Conservation (phyloP, 2,797 vertebrate genomes). For the Emys orbicularis region DNA sequence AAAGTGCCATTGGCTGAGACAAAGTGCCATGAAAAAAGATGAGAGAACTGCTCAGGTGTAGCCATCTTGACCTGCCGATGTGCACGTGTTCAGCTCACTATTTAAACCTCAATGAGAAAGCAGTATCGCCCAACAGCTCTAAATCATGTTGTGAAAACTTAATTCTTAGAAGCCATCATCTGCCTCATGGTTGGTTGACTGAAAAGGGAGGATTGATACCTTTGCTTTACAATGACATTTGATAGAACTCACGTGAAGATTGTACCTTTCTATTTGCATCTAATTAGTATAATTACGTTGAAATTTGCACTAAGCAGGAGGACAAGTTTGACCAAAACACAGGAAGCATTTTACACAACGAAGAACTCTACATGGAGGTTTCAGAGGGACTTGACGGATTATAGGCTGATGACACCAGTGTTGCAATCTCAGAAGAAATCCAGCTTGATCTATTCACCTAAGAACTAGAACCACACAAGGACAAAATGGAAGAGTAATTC, state of each 20-base stretch:
- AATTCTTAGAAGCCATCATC: not conserved
- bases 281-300: not conserved
- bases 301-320: not conserved
- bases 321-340: not conserved
- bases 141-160: not conserved
- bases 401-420: not conserved
- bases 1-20: not conserved
- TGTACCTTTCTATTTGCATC: accelerated
- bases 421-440: not conserved
- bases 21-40: not conserved
- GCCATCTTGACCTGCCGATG: not conserved
- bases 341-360: not conserved
- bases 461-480: not conserved
- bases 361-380: not conserved
- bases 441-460: not conserved
- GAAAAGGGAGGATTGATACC: accelerated
- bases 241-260: not conserved
- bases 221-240: not conserved
- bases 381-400: not conserved
- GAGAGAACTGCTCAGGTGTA: not conserved
- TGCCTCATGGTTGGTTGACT: not conserved
- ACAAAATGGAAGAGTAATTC: not conserved
- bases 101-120: not conserved
- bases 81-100: not conserved
- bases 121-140: not conserved